Percentiles rank a stretch among this genome's conserved stretches.
Conservation (phyloP, 2,113 vertebrate genomes). For the Zapus hudsonius region DNA sequence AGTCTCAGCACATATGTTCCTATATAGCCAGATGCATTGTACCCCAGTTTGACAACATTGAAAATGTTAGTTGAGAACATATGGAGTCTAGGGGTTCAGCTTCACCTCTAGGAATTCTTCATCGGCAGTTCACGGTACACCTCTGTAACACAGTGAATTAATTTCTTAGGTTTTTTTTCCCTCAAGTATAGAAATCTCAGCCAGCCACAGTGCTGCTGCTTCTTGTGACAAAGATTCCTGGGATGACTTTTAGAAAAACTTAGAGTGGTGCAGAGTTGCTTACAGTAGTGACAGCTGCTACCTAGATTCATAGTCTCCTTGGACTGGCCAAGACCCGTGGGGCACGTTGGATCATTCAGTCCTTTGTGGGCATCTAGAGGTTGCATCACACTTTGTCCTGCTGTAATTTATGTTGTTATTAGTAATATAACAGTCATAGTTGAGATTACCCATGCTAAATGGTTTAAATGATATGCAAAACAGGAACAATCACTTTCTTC, state of each 20-base stretch:
- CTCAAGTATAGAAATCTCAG: background rate
- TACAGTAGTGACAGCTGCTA: background rate
- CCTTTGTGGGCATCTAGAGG: background rate
- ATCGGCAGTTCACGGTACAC: background rate
- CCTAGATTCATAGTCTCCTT: background rate
- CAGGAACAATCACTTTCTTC: slow-evolving; percentile 22
- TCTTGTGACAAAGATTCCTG: background rate
- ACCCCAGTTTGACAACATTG: background rate
- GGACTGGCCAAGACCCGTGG: background rate
- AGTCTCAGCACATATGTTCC: background rate
- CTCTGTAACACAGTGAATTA: slow-evolving; percentile 27
- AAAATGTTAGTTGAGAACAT: slow-evolving; percentile 30
- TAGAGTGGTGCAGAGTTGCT: background rate
- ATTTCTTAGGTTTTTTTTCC: slow-evolving; percentile 19
- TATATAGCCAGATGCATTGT: background rate
- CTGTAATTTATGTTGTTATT: background rate
- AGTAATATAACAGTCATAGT: slow-evolving; percentile 12
- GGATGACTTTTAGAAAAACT: background rate
- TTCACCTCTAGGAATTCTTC: slow-evolving; percentile 42
- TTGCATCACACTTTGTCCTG: slow-evolving; percentile 12
- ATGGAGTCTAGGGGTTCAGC: slow-evolving; percentile 1
- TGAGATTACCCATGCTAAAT: background rate
- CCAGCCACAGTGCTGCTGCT: background rate
- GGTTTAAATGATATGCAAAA: slow-evolving; percentile 34
- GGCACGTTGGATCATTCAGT: background rate